A percentile compares a stretch with the other conserved stretches of the same genome.
Conservation (phyloP, 2,113 vertebrate species). For the Lycocorax pyrrhopterus region DNA sequence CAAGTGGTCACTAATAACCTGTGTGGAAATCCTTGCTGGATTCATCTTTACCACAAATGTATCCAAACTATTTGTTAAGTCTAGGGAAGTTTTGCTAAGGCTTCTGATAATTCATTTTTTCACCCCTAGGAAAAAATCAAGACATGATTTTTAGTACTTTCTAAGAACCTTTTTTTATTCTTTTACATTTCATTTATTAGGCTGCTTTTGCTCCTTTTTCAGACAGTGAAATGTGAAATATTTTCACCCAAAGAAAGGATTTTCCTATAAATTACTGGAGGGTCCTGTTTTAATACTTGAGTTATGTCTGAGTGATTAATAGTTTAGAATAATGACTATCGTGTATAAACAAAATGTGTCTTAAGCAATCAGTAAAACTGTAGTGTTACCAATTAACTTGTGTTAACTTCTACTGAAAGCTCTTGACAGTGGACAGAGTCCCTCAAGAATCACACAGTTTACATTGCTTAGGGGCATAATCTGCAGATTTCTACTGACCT, state of each 20-base stretch:
- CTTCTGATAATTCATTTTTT: not conserved
- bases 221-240: not conserved
- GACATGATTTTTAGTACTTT: not conserved
- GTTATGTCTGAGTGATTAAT: not conserved
- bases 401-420: not conserved
- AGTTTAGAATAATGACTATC: not conserved
- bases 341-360: not conserved
- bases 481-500: conserved; percentile 26
- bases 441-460: not conserved
- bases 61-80: not conserved
- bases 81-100: not conserved
- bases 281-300: not conserved
- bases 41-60: not conserved
- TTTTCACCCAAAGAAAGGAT: not conserved
- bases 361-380: not conserved
- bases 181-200: not conserved
- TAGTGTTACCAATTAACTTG: not conserved
- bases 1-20: not conserved
- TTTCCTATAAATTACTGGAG: not conserved
- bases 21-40: not conserved
- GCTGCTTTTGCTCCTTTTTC: conserved; percentile 2
- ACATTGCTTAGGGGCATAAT: not conserved
- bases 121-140: not conserved
- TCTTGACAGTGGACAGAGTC: not conserved
- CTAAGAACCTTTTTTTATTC: not conserved